These are phyloP conservation scores for Microcebus jonahi DNA, from an alignment of 2,113 vertebrate species.

Conservation along the genomic window DNA sequence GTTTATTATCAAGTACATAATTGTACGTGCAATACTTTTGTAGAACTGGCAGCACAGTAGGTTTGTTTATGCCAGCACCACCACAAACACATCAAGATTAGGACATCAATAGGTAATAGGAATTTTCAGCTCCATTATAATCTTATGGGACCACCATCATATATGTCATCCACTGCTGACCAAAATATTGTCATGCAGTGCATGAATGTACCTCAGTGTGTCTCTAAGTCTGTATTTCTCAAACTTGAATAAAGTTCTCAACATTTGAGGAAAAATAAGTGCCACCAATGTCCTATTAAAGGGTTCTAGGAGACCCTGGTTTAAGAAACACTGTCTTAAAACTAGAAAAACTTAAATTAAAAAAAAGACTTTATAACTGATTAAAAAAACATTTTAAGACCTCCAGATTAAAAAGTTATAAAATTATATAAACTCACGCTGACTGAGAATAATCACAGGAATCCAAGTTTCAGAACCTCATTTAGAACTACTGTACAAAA, in stretches of 20 bases:
- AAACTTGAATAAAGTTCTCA: slow-evolving; percentile 19
- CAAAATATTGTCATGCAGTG: neutral
- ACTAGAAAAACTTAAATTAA: neutral
- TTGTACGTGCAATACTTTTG: neutral
- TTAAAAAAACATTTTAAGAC: neutral
- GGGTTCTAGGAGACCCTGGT: neutral
- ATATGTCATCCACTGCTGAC: neutral
- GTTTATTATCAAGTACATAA: neutral
- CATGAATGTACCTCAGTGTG: neutral
- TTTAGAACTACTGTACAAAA: neutral
- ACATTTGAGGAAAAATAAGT: neutral
- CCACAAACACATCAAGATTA: neutral
- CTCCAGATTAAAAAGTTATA: neutral
- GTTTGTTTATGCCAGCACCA: neutral
- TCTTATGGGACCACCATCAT: neutral
- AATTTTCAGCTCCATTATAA: neutral
- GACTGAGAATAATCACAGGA: neutral
- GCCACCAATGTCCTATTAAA: neutral
- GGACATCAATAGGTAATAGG: neutral
- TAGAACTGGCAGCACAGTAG: neutral
- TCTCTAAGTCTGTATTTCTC: neutral
- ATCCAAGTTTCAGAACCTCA: neutral
- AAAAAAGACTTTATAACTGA: neutral
- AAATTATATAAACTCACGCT: neutral
- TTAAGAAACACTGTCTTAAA: slow-evolving; percentile 40